A percentile compares a stretch with the other conserved stretches of the same genome.
These are phyloP conservation scores for Onychomys torridus DNA, from an alignment of 2,797 vertebrate species.

Conservation along the genomic window DNA sequence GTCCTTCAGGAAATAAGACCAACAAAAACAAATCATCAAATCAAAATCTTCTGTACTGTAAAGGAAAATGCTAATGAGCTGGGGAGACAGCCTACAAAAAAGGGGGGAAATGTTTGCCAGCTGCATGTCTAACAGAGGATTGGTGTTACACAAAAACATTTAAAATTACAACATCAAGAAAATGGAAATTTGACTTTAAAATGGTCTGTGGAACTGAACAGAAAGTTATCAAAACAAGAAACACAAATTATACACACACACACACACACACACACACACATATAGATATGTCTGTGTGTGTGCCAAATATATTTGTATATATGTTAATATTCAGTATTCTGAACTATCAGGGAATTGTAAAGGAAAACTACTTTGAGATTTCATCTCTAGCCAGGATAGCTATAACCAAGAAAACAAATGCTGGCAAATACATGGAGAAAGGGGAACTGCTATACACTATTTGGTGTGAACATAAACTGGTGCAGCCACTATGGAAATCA, in stretches of 20 bases:
- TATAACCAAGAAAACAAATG: neutral
- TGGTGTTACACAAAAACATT: neutral
- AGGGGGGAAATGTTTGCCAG: neutral
- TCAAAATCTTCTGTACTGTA: neutral
- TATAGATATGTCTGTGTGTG: no score
- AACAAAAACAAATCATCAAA: neutral
- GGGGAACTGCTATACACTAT: neutral
- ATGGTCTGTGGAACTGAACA: neutral
- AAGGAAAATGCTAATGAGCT: neutral
- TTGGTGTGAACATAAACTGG: neutral
- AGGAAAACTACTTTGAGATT: neutral
- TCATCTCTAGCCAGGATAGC: neutral
- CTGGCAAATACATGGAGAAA: neutral
- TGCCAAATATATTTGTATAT: neutral
- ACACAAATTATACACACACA: neutral
- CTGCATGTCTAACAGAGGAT: neutral
- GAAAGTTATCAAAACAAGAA: neutral
- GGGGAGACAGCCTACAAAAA: neutral
- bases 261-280: neutral
- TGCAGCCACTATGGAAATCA: neutral
- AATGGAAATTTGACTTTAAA: neutral
- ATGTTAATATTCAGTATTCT: neutral
- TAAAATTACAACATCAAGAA: neutral
- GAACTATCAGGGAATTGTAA: neutral
- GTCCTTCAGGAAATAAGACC: neutral